Percentiles rank a stretch among this genome's conserved stretches.
Conservation (phyloP, 2,113 vertebrate genomes). For the Galemys pyrenaicus region DNA sequence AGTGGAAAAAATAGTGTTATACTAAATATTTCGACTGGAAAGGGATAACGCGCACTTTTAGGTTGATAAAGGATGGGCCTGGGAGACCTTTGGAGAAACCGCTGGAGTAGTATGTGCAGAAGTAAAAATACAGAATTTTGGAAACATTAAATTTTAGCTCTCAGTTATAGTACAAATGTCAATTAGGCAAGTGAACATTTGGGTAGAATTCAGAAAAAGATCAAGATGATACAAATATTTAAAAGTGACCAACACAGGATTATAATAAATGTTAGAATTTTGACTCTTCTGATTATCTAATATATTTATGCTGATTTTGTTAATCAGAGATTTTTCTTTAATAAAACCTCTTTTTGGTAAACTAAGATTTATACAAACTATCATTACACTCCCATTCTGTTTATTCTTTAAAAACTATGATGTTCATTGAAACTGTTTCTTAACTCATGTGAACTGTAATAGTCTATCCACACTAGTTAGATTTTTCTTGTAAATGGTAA, state of each 20-base stretch:
- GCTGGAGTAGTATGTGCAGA: neutral
- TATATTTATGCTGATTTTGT: neutral
- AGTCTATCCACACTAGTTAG: neutral
- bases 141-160: neutral
- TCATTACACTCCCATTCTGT: neutral
- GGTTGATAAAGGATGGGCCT: neutral
- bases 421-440: constrained; percentile 16
- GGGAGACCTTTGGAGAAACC: neutral
- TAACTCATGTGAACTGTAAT: neutral
- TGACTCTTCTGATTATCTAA: neutral
- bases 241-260: neutral
- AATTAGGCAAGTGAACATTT: neutral
- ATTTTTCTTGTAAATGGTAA: neutral
- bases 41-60: neutral
- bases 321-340: neutral
- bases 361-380: neutral
- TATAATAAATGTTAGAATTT: neutral
- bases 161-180: neutral
- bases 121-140: neutral
- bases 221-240: neutral
- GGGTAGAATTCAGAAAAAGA: neutral
- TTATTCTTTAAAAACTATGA: constrained; percentile 17
- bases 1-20: neutral
- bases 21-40: neutral
- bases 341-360: neutral